phyloP scores from a whole-genome alignment of 2,797 vertebrate genomes.

The Chrosomus eos region DNA sequence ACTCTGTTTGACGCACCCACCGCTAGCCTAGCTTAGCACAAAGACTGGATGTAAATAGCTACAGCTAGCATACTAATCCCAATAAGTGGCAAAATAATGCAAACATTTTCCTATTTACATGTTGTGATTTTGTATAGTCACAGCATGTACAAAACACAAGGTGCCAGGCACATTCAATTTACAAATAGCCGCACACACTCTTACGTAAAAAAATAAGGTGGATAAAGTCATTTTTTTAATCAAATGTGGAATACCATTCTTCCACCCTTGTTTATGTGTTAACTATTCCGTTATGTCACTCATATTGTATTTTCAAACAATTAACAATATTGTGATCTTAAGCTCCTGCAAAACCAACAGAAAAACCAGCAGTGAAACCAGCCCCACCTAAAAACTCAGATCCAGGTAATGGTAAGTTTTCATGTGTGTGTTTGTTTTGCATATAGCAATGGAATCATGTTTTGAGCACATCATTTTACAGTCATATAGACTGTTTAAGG shows the following conservation, averaged over 20 bases:
- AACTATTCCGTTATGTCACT: neutral
- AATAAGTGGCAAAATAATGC: no score
- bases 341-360: slow-evolving; percentile 13
- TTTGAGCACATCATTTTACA: neutral
- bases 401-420: neutral
- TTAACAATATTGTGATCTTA: neutral
- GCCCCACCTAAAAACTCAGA: slow-evolving; percentile 20
- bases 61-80: no score
- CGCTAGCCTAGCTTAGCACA: no score
- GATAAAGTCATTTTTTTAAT: neutral
- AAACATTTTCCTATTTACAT: no score
- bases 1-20: no score
- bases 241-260: neutral
- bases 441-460: neutral
- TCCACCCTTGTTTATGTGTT: neutral
- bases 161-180: no score
- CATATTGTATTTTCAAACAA: neutral
- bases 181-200: no score
- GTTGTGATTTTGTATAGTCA: no score
- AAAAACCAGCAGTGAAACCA: neutral
- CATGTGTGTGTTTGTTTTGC: neutral
- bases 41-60: no score
- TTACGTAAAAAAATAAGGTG: no score
- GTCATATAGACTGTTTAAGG: neutral
- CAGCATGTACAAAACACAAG: no score